Evolutionary conservation across 1,140 invertebrate species (phyloP).

Genomic region (Rhagoletis zephyria): DNA sequence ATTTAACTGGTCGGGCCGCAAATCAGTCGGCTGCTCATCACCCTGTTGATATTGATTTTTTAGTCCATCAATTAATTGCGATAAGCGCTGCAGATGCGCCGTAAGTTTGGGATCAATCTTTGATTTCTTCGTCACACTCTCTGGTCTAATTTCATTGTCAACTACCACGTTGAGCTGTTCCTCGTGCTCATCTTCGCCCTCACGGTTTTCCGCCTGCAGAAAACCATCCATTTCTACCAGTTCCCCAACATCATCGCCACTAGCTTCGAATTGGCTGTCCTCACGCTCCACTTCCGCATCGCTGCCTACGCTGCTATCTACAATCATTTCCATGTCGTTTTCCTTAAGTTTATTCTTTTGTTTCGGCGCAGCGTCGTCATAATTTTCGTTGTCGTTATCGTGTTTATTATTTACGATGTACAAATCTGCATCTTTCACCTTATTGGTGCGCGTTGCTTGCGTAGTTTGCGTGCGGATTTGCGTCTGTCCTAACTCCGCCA

Average conservation of each 20-base stretch:
- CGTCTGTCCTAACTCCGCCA: not conserved
- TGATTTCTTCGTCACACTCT: slow-evolving; percentile 34
- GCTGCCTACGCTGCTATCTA: not conserved
- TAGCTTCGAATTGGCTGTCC: slow-evolving; percentile 62
- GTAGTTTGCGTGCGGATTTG: not conserved
- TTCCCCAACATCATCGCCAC: slow-evolving; percentile 64
- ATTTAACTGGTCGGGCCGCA: slow-evolving; percentile 71
- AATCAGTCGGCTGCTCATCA: slow-evolving; percentile 61
- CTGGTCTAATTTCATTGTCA: not conserved
- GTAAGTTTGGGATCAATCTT: slow-evolving; percentile 67
- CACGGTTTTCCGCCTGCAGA: slow-evolving; percentile 61
- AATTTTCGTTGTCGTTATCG: slow-evolving; percentile 56
- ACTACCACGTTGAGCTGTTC: not conserved
- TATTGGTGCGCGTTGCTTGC: slow-evolving; percentile 12
- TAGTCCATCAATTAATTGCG: slow-evolving; percentile 71
- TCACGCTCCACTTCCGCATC: slow-evolving; percentile 23
- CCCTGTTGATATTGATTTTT: slow-evolving; percentile 66
- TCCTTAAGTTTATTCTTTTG: not conserved
- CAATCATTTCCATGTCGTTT: slow-evolving; percentile 31
- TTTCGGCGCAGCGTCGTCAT: not conserved
- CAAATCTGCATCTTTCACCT: slow-evolving; percentile 61
- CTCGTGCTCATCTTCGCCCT: slow-evolving; percentile 50
- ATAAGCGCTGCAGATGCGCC: slow-evolving; percentile 69
- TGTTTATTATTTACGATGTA: slow-evolving; percentile 62
- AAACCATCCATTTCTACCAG: slow-evolving; percentile 63